Conservation (phyloP, 2,113 vertebrate species). For the Xyrauchen texanus region DNA sequence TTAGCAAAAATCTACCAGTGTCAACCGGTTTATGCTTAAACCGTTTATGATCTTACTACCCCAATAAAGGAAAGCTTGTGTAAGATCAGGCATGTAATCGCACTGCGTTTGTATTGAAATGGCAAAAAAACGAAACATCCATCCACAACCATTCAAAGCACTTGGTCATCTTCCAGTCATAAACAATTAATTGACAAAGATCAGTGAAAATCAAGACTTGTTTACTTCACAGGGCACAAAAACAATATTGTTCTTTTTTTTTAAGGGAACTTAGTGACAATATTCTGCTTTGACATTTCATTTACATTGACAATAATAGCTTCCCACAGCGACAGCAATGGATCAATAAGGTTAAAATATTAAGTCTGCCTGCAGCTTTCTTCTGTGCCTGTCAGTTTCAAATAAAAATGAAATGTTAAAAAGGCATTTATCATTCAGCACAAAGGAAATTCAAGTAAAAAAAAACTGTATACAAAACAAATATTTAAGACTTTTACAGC, state of each 20-base stretch:
- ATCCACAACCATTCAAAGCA: constrained; percentile 7
- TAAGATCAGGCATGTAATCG: no score
- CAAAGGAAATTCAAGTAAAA: constrained; percentile 5
- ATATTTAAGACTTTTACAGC: constrained; percentile 8
- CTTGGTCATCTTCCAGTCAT: not conserved
- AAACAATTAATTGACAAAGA: not conserved
- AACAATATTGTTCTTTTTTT: constrained; percentile 8
- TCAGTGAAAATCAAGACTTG: not conserved
- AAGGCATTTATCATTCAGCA: constrained; percentile 47
- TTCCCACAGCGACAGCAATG: not conserved
- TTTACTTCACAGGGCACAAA: not conserved
- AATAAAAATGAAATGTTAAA: not conserved
- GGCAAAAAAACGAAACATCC: not conserved
- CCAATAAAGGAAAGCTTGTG: no score
- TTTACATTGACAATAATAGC: not conserved
- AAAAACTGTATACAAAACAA: not conserved
- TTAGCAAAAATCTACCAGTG: no score
- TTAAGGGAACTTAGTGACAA: not conserved
- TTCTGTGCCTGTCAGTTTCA: not conserved
- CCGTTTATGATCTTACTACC: no score
- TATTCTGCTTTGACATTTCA: not conserved
- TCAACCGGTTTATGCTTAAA: no score
- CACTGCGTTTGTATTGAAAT: no score
- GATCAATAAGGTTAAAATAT: not conserved
- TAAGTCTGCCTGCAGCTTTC: constrained; percentile 15